Percentiles rank a stretch among this genome's conserved stretches.
Evolutionary conservation across 2,113 vertebrate genomes (phyloP).

Genomic region (Callorhinus ursinus): DNA sequence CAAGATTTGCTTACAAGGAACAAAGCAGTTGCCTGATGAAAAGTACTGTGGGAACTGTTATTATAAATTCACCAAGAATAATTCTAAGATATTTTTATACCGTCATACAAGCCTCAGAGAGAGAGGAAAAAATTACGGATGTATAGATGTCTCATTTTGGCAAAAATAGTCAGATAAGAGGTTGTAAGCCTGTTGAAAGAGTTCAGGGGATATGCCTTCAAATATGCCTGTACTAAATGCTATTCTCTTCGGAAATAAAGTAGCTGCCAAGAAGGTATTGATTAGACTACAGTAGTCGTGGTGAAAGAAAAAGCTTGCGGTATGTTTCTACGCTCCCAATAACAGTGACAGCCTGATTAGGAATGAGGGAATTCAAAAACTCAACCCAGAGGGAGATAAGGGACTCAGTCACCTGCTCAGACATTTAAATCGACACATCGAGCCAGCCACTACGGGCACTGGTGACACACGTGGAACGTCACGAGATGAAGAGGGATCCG

Average conservation of each 20-base stretch:
- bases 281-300: neutral
- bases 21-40: constrained; percentile 42
- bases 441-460: accelerated
- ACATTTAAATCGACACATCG: neutral
- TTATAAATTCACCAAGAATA: constrained; percentile 53
- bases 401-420: neutral
- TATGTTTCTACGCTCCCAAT: neutral
- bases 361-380: neutral
- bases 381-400: neutral
- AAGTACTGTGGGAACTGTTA: neutral
- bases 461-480: neutral
- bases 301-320: neutral
- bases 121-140: neutral
- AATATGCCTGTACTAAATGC: neutral
- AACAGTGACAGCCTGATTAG: neutral
- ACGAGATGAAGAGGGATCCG: neutral
- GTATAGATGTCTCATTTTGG: neutral
- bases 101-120: neutral
- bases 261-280: constrained; percentile 37
- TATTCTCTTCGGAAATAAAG: constrained; percentile 40
- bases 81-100: constrained; percentile 5
- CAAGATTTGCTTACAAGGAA: constrained; percentile 52
- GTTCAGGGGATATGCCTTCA: neutral
- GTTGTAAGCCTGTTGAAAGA: neutral
- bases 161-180: constrained; percentile 27